A percentile compares a stretch with the other conserved stretches of the same genome.
phyloP scores from a whole-genome alignment of 1,140 invertebrate genomes.

The Elymnias hypermnestra region DNA sequence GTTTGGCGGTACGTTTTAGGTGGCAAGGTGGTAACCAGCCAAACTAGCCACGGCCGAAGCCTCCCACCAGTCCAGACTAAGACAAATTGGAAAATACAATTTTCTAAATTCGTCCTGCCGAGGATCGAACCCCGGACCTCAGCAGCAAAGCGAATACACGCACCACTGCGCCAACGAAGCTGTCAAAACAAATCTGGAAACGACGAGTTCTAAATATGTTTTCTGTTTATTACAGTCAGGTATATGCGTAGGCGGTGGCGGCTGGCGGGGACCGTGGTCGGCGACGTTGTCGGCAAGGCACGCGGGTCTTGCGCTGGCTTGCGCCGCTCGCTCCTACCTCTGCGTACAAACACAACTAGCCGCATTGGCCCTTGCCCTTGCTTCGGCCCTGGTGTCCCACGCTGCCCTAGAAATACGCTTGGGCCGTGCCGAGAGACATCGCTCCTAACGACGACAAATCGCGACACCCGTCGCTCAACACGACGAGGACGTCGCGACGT shows the following conservation, averaged over 20 bases:
- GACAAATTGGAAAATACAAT: too few species aligned
- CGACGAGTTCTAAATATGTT: too few species aligned
- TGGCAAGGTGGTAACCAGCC: too few species aligned
- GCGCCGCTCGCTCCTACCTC: constrained; percentile 42
- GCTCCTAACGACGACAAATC: constrained; percentile 53
- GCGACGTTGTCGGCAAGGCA: constrained; percentile 47
- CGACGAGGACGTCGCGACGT: constrained; percentile 27
- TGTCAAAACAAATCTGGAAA: too few species aligned
- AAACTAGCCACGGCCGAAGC: too few species aligned
- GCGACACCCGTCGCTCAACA: constrained; percentile 15
- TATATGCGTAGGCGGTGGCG: constrained; percentile 54
- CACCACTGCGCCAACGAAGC: too few species aligned
- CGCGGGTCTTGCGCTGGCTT: constrained; percentile 51
- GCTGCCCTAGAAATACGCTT: constrained; percentile 44
- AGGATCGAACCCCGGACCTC: too few species aligned
- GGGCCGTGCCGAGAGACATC: constrained; percentile 34
- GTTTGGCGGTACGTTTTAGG: too few species aligned
- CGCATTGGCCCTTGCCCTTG: constrained; percentile 42
- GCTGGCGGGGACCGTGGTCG: constrained; percentile 60
- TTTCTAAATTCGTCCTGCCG: too few species aligned
- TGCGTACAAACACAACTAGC: constrained; percentile 56
- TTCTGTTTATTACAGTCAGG: constrained; percentile 33
- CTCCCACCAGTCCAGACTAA: too few species aligned
- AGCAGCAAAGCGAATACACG: too few species aligned
- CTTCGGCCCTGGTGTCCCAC: constrained; percentile 46